These are phyloP conservation scores for Peromyscus eremicus DNA, from an alignment of 2,797 vertebrate genomes.

Conservation along the genomic window DNA sequence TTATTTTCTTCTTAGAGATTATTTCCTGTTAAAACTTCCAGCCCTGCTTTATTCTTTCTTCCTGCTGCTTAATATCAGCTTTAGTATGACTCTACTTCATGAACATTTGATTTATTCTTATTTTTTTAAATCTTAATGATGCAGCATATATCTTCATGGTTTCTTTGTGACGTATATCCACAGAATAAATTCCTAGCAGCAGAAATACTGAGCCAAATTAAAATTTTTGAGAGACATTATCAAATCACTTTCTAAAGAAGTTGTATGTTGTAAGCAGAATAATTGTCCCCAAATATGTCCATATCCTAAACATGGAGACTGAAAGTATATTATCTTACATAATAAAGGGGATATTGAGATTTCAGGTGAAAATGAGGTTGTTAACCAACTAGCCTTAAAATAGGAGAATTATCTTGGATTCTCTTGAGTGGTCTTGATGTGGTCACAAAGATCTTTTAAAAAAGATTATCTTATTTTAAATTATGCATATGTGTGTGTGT, in stretches of 20 bases:
- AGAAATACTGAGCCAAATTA: conserved; percentile 36
- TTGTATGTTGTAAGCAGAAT: not conserved
- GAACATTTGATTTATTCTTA: not conserved
- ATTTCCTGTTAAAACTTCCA: conserved; percentile 13
- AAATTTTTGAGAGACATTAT: conserved; percentile 33
- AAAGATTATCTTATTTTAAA: not conserved
- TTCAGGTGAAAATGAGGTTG: not conserved
- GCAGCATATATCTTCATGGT: not conserved
- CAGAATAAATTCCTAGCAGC: conserved; percentile 1
- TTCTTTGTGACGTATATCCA: not conserved
- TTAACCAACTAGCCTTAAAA: not conserved
- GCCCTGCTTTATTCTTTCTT: not conserved
- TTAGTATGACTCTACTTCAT: not conserved
- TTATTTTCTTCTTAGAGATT: not conserved
- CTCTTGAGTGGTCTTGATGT: not conserved
- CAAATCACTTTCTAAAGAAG: not conserved
- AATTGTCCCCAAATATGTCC: not conserved
- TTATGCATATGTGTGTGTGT: not conserved
- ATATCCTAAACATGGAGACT: not conserved
- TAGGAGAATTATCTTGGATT: not conserved
- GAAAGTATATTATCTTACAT: not conserved
- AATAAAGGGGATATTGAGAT: not conserved
- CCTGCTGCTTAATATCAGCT: not conserved
- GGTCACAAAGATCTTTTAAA: not conserved
- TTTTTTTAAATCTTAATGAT: not conserved